phyloP scores from a whole-genome alignment of 2,888 invertebrate genomes.

The Sycophila texana region DNA sequence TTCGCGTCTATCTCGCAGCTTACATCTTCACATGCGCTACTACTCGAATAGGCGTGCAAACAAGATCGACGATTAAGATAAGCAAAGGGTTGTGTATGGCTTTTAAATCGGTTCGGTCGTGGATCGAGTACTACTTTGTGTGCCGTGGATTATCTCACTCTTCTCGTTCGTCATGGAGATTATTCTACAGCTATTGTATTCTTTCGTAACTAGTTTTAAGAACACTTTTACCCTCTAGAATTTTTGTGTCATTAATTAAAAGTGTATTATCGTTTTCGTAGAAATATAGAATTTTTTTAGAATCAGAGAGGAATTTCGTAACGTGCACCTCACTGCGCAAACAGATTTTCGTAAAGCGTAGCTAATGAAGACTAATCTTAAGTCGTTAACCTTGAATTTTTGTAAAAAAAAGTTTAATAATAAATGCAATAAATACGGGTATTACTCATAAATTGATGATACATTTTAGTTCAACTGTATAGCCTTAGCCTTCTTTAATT shows the following conservation, averaged over 20 bases:
- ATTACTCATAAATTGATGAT: too few species aligned
- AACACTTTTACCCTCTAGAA: too few species aligned
- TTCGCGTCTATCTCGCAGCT: neutral
- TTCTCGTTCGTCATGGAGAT: neutral
- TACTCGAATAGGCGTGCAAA: neutral
- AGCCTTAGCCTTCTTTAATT: too few species aligned
- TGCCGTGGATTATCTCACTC: neutral
- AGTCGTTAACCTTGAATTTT: too few species aligned
- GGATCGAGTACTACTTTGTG: neutral
- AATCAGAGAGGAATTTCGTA: too few species aligned
- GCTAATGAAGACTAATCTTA: too few species aligned
- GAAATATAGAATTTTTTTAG: too few species aligned
- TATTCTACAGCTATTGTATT: neutral
- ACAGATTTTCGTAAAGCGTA: too few species aligned
- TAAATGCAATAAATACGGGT: too few species aligned
- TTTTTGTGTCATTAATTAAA: neutral
- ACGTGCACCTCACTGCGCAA: too few species aligned
- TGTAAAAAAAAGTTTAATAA: too few species aligned
- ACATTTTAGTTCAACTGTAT: too few species aligned
- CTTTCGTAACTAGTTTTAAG: neutral
- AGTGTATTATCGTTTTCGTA: neutral
- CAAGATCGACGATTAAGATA: slow-evolving; percentile 25
- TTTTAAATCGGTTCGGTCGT: neutral
- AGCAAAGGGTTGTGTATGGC: neutral
- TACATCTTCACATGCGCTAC: neutral